Evolutionary conservation across 2,888 invertebrate genomes (phyloP).

Genomic region (Mesorhabditis belari): DNA sequence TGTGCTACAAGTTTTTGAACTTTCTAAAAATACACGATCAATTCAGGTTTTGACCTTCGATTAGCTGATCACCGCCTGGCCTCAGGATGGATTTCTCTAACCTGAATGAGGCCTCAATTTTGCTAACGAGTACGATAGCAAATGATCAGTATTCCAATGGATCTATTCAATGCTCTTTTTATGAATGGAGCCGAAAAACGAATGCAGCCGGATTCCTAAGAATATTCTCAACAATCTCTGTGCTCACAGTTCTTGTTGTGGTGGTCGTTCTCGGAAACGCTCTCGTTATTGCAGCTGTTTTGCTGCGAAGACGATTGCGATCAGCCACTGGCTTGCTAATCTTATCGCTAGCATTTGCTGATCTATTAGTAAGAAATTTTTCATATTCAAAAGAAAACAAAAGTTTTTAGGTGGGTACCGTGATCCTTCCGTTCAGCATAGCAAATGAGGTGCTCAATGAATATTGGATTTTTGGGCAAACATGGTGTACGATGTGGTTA

Average conservation of each 20-base stretch:
- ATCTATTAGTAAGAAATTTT: slow-evolving; percentile 69
- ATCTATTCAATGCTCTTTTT: slow-evolving; percentile 39
- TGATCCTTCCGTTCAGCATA: slow-evolving; percentile 89
- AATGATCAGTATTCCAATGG: background rate
- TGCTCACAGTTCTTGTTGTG: slow-evolving; percentile 51
- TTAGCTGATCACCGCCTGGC: no score
- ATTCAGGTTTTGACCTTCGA: no score
- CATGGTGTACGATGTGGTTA: slow-evolving; percentile 82
- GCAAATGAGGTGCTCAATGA: slow-evolving; percentile 72
- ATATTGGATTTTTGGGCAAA: slow-evolving; percentile 92
- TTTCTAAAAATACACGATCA: no score
- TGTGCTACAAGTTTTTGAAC: no score
- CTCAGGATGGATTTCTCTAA: no score
- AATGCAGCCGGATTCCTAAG: slow-evolving; percentile 48
- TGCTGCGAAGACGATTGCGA: slow-evolving; percentile 61
- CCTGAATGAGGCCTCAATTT: no score
- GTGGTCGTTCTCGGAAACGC: slow-evolving; percentile 51
- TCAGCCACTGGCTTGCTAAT: slow-evolving; percentile 95
- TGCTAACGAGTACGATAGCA: no score
- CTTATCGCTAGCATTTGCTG: slow-evolving; percentile 89
- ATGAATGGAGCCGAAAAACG: slow-evolving; percentile 49
- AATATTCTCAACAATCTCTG: slow-evolving; percentile 51
- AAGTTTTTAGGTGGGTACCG: slow-evolving; percentile 69
- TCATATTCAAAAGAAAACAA: background rate
- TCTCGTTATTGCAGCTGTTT: slow-evolving; percentile 52